These are phyloP conservation scores for Cheirogaleus medius DNA, from an alignment of 2,113 vertebrate species.

Conservation along the genomic window DNA sequence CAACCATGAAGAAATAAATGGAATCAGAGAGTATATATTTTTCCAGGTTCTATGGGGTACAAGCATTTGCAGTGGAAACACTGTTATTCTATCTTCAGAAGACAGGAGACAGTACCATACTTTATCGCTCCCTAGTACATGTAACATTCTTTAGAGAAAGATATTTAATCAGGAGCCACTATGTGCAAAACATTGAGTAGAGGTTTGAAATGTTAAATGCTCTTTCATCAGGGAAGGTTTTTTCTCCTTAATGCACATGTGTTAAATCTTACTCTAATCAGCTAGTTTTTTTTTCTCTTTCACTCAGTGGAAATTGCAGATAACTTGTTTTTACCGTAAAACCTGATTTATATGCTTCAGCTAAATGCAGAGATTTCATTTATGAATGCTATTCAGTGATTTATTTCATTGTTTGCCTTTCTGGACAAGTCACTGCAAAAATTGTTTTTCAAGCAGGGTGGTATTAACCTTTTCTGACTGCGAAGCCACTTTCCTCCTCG, in stretches of 20 bases:
- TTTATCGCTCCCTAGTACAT: background rate
- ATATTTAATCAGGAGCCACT: background rate
- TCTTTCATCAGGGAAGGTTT: background rate
- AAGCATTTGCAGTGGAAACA: background rate
- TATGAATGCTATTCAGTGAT: constrained; percentile 40
- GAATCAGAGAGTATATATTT: background rate
- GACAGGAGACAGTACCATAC: background rate
- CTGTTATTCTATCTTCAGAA: background rate
- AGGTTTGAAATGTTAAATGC: constrained; percentile 37
- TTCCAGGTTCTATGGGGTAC: background rate
- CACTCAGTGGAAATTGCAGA: background rate
- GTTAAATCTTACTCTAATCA: constrained; percentile 53
- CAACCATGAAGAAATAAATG: background rate
- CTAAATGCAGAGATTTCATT: constrained; percentile 50
- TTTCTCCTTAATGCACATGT: background rate
- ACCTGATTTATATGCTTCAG: background rate
- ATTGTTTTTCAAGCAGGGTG: background rate
- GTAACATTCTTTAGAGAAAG: background rate
- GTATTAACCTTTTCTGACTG: background rate
- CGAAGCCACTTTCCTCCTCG: background rate
- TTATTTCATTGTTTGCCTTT: background rate
- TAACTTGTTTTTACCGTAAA: background rate
- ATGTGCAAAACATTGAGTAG: constrained; percentile 50
- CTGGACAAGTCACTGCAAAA: background rate
- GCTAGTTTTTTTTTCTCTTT: constrained; percentile 31